A percentile compares a stretch with the other conserved stretches of the same genome.
Evolutionary conservation across 1,140 invertebrate genomes (phyloP).

Genomic region (Drosophila leontia): DNA sequence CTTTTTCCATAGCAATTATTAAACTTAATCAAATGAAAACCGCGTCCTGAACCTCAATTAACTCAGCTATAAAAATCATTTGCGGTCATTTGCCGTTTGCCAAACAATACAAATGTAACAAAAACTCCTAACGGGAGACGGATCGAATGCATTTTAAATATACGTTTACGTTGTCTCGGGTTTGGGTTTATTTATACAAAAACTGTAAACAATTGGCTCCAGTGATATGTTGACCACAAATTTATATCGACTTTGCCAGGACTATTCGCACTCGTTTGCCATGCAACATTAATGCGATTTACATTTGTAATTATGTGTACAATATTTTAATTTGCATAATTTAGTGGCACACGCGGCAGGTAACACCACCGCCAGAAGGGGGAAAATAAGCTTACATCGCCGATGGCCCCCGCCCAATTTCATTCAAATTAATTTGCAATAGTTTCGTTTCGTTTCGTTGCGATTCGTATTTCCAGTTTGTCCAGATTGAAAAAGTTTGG

Average conservation of each 20-base stretch:
- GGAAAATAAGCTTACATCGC: constrained; percentile 1
- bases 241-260: constrained; percentile 66
- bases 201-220: constrained; percentile 34
- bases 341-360: constrained; percentile 42
- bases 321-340: constrained; percentile 83
- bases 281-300: constrained; percentile 78
- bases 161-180: background rate
- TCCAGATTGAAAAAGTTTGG: constrained; percentile 72
- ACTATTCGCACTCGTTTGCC: constrained; percentile 49
- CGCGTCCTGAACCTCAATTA: constrained; percentile 72
- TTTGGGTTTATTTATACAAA: constrained; percentile 19
- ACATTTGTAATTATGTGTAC: constrained; percentile 80
- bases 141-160: constrained; percentile 48
- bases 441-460: constrained; percentile 55
- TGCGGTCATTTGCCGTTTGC: constrained; percentile 61
- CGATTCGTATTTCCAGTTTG: constrained; percentile 36
- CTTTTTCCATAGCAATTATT: constrained; percentile 67
- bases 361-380: background rate
- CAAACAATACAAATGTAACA: constrained; percentile 10
- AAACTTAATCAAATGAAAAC: constrained; percentile 80
- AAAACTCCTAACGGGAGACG: constrained; percentile 21
- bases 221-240: constrained; percentile 75
- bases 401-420: constrained; percentile 21
- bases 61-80: constrained; percentile 76
- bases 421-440: constrained; percentile 71